Percentiles rank a stretch among this genome's conserved stretches.
phyloP scores from a whole-genome alignment of 92 coral and sea anemone genomes.

The Zoanthus sansibaricus region DNA sequence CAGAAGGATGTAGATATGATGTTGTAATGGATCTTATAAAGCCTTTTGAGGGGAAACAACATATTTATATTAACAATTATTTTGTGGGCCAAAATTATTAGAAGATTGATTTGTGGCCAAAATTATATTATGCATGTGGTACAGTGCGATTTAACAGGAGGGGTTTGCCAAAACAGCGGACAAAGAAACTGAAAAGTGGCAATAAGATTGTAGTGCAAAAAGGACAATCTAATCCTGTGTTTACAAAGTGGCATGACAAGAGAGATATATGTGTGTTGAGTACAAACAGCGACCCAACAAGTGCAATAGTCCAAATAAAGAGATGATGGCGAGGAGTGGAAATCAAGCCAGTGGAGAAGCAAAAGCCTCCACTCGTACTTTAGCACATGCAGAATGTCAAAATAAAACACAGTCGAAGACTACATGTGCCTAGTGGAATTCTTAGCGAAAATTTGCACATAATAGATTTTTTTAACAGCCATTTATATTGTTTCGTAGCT shows the following conservation, averaged over 20 bases:
- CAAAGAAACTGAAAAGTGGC: neutral
- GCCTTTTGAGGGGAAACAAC: conserved; percentile 17
- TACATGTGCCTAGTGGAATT: no score
- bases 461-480: no score
- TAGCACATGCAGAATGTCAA: neutral
- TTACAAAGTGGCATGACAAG: conserved; percentile 3
- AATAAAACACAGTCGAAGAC: neutral
- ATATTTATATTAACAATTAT: conserved; percentile 22
- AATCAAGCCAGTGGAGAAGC: neutral
- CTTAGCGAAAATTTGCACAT: no score
- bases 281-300: conserved; percentile 20
- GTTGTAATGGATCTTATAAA: conserved; percentile 27
- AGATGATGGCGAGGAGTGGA: neutral
- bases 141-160: conserved; percentile 35
- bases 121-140: conserved; percentile 36
- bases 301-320: conserved; percentile 2
- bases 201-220: neutral
- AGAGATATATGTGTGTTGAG: conserved; percentile 5
- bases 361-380: neutral
- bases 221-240: conserved; percentile 4
- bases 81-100: conserved; percentile 6
- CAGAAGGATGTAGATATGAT: neutral
- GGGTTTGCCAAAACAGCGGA: neutral
- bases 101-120: neutral
- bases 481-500: no score